phyloP scores from a whole-genome alignment of 30 jellyfish, hydroid and myxozoan species.

The Sanderia malayensis region DNA sequence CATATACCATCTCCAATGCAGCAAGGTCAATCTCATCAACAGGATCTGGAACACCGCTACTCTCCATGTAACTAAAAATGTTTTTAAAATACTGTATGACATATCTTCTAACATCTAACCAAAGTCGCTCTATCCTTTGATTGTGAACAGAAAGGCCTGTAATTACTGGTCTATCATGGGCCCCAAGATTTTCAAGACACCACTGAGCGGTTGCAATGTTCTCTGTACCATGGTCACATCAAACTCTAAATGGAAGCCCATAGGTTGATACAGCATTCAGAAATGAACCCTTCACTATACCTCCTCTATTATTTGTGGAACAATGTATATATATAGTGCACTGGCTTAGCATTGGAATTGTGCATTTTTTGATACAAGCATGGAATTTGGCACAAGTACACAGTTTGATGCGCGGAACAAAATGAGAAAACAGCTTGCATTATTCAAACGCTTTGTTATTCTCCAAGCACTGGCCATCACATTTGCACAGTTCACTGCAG shows the following conservation, averaged over 20 bases:
- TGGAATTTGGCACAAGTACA: too few relatives aligned
- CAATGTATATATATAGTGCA: background rate
- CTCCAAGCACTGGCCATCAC: too few relatives aligned
- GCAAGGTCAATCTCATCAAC: conserved; percentile 3
- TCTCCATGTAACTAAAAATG: conserved; percentile 8
- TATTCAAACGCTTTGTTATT: too few relatives aligned
- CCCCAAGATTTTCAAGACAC: background rate
- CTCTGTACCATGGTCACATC: conserved; percentile 1
- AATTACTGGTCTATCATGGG: conserved; percentile 1
- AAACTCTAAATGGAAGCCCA: background rate
- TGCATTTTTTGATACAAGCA: too few relatives aligned
- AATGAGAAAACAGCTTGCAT: too few relatives aligned
- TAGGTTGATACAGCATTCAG: background rate
- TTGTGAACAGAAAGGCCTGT: conserved; percentile 3
- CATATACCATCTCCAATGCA: background rate
- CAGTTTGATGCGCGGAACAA: too few relatives aligned
- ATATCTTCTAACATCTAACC: conserved; percentile 1
- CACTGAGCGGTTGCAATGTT: background rate
- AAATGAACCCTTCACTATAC: background rate
- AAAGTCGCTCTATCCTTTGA: conserved; percentile 2
- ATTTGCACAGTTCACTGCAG: too few relatives aligned
- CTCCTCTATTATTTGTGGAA: background rate
- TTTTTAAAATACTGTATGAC: conserved; percentile 4
- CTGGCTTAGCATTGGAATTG: too few relatives aligned
- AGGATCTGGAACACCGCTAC: conserved; percentile 5